Conservation (phyloP, 2,888 invertebrate genomes). For the Agrypnus murinus region DNA sequence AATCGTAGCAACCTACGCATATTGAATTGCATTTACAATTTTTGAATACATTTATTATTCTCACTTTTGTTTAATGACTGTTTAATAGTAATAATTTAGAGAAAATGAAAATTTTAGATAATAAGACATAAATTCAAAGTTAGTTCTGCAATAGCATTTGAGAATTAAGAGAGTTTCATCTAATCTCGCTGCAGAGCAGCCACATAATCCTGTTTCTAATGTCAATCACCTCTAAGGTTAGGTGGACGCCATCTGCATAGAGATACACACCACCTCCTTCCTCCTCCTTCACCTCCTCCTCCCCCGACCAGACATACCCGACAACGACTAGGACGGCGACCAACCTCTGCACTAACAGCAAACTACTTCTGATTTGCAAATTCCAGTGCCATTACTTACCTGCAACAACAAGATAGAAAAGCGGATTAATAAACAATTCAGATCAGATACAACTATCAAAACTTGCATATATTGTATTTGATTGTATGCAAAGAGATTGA, state of each 20-base stretch:
- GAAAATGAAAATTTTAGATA: too few species aligned
- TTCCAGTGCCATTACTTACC: slow-evolving; percentile 54
- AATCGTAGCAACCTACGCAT: too few species aligned
- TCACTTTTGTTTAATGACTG: too few species aligned
- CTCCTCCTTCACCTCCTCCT: slow-evolving; percentile 16
- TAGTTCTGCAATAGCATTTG: too few species aligned
- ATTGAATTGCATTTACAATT: too few species aligned
- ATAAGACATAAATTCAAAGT: too few species aligned
- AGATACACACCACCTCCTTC: slow-evolving; percentile 45
- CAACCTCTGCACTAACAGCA: slow-evolving; percentile 35
- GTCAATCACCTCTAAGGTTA: slow-evolving; percentile 58
- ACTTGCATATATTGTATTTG: slow-evolving; percentile 45
- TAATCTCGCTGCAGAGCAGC: slow-evolving; percentile 33
- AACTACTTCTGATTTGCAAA: slow-evolving; percentile 46
- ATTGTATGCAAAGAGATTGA: slow-evolving; percentile 27
- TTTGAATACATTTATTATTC: too few species aligned
- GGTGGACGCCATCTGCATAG: slow-evolving; percentile 59
- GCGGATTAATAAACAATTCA: slow-evolving; percentile 54
- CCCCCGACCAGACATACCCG: too few species aligned
- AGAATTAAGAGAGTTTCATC: too few species aligned
- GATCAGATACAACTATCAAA: slow-evolving; percentile 43
- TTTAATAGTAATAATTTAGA: too few species aligned
- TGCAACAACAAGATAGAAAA: slow-evolving; percentile 55
- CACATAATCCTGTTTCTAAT: slow-evolving; percentile 48
- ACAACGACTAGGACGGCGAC: too few species aligned